phyloP scores from a whole-genome alignment of 2,888 invertebrate genomes.

The Allolobophora icterica region DNA sequence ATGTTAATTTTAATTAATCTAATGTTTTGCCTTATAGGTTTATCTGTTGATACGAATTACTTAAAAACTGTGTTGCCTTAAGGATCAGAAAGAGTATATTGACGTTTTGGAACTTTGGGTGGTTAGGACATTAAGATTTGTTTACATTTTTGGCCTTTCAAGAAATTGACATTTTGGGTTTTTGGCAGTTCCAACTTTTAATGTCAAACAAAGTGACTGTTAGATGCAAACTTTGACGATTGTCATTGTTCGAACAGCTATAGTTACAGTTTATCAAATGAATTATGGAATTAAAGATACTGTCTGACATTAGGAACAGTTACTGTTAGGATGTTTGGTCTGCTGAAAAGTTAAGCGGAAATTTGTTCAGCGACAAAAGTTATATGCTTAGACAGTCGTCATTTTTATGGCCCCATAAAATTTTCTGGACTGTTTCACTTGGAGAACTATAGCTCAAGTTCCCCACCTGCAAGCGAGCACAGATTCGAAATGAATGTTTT shows the following conservation, averaged over 20 bases:
- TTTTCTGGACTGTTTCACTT: too few relatives aligned
- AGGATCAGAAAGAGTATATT: conserved; percentile 2
- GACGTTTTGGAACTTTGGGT: conserved; percentile 8
- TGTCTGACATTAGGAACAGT: neutral
- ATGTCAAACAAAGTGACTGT: neutral
- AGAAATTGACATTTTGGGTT: too few relatives aligned
- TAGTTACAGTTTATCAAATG: neutral
- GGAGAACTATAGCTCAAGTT: neutral
- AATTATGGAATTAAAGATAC: neutral
- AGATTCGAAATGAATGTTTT: conserved; percentile 17
- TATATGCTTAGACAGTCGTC: neutral
- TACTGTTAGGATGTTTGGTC: neutral
- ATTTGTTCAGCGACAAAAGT: conserved; percentile 17
- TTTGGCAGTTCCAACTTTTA: neutral
- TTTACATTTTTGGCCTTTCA: too few relatives aligned
- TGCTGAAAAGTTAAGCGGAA: neutral
- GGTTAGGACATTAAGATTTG: too few relatives aligned
- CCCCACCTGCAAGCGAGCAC: neutral
- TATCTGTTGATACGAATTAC: neutral
- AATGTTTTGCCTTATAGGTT: neutral
- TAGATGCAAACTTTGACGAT: neutral
- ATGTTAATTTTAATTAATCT: neutral
- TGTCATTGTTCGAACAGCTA: neutral
- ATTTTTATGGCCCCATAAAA: neutral
- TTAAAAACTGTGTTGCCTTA: conserved; percentile 11